These are phyloP conservation scores for Hylaeus anthracinus DNA, from an alignment of 1,140 invertebrate genomes.

Conservation along the genomic window DNA sequence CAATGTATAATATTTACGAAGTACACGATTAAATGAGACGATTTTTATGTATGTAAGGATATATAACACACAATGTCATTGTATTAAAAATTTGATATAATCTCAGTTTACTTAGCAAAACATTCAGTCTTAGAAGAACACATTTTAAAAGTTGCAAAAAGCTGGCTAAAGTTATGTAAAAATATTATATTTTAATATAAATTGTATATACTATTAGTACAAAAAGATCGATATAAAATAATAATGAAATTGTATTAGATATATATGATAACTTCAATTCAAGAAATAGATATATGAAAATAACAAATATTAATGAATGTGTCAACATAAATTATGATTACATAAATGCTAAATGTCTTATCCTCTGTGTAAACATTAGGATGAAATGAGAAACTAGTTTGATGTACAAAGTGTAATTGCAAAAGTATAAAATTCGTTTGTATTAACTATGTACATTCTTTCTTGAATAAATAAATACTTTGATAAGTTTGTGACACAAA, in stretches of 20 bases:
- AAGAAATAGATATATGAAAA: background rate
- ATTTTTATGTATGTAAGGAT: background rate
- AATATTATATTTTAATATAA: conserved; percentile 7
- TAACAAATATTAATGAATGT: background rate
- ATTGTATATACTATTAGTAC: conserved; percentile 3
- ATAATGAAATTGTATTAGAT: background rate
- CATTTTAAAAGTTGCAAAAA: background rate
- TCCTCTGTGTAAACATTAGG: background rate
- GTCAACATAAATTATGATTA: background rate
- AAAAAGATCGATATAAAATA: background rate
- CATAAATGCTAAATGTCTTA: background rate
- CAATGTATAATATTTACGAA: conserved; percentile 3
- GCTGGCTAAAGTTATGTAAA: background rate
- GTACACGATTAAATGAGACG: background rate
- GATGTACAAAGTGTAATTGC: background rate
- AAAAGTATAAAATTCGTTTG: conserved; percentile 23
- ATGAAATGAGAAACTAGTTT: background rate
- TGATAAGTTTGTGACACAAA: conserved; percentile 17
- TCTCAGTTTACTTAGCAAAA: conserved; percentile 18
- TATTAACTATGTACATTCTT: conserved; percentile 36
- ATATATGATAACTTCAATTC: background rate
- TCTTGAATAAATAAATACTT: conserved; percentile 25
- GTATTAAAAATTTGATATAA: conserved; percentile 15
- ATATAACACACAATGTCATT: background rate
- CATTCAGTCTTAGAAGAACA: conserved; percentile 40